Base-by-base conservation (phyloP, 2,797 vertebrate genomes). In the Lycodopsis pacificus region DNA sequence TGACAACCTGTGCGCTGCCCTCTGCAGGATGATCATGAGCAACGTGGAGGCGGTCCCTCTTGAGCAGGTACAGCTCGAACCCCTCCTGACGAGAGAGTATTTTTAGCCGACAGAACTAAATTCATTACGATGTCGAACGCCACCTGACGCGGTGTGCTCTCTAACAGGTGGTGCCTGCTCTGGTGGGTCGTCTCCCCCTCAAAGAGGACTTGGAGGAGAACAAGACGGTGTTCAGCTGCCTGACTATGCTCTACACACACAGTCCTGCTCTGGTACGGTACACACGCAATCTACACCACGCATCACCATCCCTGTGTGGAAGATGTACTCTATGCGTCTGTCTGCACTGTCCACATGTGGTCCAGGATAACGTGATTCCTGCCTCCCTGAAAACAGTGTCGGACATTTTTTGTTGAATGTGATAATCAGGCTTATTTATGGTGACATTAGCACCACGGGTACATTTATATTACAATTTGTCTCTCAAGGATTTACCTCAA, bases 151-250 rank as follows among this genome's bases (percentile, higher is more conserved):
- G 1, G 9, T 77, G 10, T 70, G 14, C 9, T 88, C 46, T 71
- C 19, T 57, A 9, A 73, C 79, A 98, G 97, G 96, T 98, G 0
- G 86, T 98, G 20, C 96, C 97, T 11, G 95, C 95, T 25, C 83
- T 98, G 65, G 87, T 97, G 40, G 89, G 70, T 0, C 85, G 87
- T 46, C 95, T 98, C 36, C 97, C 97, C 0, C 94, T 98, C 44
- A 96, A 95, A 89, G 96, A 97, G 70, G 97, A 98, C 87, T 71
- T 97, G 80, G 96, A 97, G 86, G 97, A 98, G 76, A 97, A 97
- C 90, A 91, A 95, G 80, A 97, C 96, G 0, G 91, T 98, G 25
- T 97, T 95, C 70, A 93, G 74, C 73, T 97, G 97, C 84, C 92
- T 98, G 90, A 75, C 86, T 20, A 94, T 97, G 90, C 92, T 98